These are phyloP conservation scores for Menidia beryllina DNA, from an alignment of 2,113 vertebrate species.

Conservation along the genomic window DNA sequence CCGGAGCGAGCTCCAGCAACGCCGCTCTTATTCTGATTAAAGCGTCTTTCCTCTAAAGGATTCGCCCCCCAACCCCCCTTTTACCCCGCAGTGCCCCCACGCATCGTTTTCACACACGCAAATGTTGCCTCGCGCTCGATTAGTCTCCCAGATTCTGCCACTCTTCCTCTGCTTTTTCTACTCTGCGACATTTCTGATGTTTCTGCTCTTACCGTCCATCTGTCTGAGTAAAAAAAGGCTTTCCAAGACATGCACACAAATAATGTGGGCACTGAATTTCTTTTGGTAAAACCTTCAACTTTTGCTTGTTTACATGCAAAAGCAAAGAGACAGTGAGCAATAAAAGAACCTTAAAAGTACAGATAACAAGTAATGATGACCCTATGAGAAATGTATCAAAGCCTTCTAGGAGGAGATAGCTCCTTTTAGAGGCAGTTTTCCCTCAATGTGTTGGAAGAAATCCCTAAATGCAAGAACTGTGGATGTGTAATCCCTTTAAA, in stretches of 20 bases:
- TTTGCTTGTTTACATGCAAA: neutral
- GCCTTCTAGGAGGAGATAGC: neutral
- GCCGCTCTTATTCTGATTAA: conserved; percentile 35
- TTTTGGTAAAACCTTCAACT: neutral
- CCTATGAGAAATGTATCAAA: neutral
- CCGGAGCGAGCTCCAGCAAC: conserved; percentile 26
- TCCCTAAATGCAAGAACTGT: neutral
- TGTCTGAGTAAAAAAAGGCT: neutral
- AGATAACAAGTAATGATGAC: neutral
- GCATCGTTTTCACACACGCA: neutral
- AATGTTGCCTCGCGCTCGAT: too few species aligned
- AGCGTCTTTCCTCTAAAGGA: conserved; percentile 32
- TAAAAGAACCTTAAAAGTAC: neutral
- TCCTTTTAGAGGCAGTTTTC: neutral
- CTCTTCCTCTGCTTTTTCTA: neutral
- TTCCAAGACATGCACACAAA: neutral
- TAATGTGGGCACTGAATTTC: too few species aligned
- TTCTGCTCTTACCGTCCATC: neutral
- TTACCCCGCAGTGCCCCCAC: conserved; percentile 1
- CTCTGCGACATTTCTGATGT: neutral
- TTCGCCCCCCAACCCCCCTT: conserved; percentile 46
- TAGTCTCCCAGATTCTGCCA: neutral
- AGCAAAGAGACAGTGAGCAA: neutral
- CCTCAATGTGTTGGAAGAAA: neutral
- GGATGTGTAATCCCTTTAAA: neutral